Conservation (phyloP, 2,113 vertebrate genomes). For the Poeciliopsis prolifica region DNA sequence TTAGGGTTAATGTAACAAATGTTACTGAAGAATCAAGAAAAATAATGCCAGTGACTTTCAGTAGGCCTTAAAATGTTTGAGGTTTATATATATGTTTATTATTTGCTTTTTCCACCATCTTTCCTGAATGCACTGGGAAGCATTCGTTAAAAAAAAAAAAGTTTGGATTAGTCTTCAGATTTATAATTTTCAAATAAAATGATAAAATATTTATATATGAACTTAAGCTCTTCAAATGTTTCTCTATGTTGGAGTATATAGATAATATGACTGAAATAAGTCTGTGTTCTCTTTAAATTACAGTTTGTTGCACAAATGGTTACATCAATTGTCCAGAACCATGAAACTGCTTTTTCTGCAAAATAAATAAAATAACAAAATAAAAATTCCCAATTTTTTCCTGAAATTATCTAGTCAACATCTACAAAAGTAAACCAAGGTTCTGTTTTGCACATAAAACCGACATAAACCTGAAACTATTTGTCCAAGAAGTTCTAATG, state of each 20-base stretch:
- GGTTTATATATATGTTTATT: neutral
- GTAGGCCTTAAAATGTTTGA: neutral
- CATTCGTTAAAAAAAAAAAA: too few relatives aligned
- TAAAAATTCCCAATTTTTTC: neutral
- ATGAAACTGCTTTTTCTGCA: neutral
- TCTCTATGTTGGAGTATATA: neutral
- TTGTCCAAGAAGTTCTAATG: slow-evolving; percentile 26
- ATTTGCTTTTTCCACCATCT: neutral
- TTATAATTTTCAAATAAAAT: too few relatives aligned
- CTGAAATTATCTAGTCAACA: slow-evolving; percentile 9
- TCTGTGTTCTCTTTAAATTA: slow-evolving; percentile 5
- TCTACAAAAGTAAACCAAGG: slow-evolving; percentile 9
- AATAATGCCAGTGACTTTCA: neutral
- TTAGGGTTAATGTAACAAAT: neutral
- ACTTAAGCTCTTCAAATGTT: neutral
- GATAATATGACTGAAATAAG: neutral
- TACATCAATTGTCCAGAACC: neutral
- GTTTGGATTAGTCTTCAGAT: too few relatives aligned
- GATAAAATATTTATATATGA: neutral
- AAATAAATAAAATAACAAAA: neutral
- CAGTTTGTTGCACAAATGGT: slow-evolving; percentile 23
- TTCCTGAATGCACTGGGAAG: too few relatives aligned
- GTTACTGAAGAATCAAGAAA: neutral
- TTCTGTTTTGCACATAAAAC: slow-evolving; percentile 7
- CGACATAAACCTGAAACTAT: slow-evolving; percentile 1